Evolutionary conservation across 2,888 invertebrate species (phyloP), one percentile per base, ranked within the genome.

Genomic region (Epirrhoe alternata): DNA sequence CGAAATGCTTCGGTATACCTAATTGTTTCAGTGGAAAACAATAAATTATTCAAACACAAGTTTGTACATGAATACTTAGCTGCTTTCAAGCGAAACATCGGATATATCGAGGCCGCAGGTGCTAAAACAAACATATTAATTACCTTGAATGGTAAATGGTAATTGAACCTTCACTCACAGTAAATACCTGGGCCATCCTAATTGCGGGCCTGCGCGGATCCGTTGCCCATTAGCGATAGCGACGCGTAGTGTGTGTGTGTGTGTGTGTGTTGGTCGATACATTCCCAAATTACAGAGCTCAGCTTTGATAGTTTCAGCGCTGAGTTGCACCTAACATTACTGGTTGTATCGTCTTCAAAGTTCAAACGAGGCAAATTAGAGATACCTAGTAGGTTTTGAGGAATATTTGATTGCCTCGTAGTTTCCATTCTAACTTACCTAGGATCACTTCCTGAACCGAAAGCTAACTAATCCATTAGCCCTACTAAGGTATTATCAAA

Each of bases 191-290:
- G 61, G 59, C 47, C 33, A 60, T 51, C 61, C 66, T 72, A 65
- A 72, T 68, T 61, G 66, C 60, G 17, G 17, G 52, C 16, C 47
- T 33, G 17, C 35, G 5, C 30, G 47, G 50, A 57, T 64, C 53
- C 64, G 47, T 64, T 70, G 60, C 50, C 56, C 61, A 63, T 65
- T 67, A 71, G 53, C 59, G 61, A 47, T n/a, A n/a, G n/a, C n/a
- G n/a, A n/a, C n/a, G n/a, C n/a, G n/a, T n/a, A n/a, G n/a, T n/a
- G n/a, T n/a, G n/a, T n/a, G n/a, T n/a, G n/a, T n/a, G n/a, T n/a
- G n/a, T 55, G 53, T 60, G 38, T 45, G 51, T 59, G 47, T 58
- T 24, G 24, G 3, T 57, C 45, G 59, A 50, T 31, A 50, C 52
- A 45, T 54, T 61, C 52, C 61, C 61, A 54, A 54, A n/a, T n/a